These are phyloP conservation scores for Goniozus legneri DNA, from an alignment of 1,140 invertebrate species.

Conservation along the genomic window DNA sequence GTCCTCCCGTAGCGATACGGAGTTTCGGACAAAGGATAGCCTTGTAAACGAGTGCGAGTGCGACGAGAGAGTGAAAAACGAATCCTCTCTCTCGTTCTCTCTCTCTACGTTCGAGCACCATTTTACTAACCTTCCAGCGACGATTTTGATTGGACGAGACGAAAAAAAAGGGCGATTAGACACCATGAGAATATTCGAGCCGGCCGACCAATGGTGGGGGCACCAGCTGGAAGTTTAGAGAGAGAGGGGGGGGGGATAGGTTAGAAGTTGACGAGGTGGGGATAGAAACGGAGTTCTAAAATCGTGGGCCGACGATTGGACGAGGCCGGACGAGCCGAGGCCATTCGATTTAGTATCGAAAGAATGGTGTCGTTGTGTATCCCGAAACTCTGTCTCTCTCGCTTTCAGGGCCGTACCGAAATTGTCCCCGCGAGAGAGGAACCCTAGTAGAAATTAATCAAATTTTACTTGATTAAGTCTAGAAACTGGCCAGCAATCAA, in stretches of 20 bases:
- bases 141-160: slow-evolving; percentile 39
- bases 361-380: slow-evolving; percentile 39
- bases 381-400: no score
- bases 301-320: slow-evolving; percentile 29
- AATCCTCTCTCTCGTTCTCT: slow-evolving; percentile 2
- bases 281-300: slow-evolving; percentile 15
- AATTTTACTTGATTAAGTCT: no score
- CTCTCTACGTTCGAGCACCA: slow-evolving; percentile 25
- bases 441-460: no score
- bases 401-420: no score
- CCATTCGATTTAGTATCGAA: slow-evolving; percentile 45
- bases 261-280: neutral
- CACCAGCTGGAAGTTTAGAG: slow-evolving; percentile 20
- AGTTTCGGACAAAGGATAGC: slow-evolving; percentile 49
- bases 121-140: slow-evolving; percentile 37
- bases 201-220: slow-evolving; percentile 8
- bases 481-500: no score
- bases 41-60: slow-evolving; percentile 26
- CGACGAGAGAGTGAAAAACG: slow-evolving; percentile 1
- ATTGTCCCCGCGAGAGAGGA: no score
- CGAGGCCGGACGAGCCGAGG: slow-evolving; percentile 28
- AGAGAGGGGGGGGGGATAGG: slow-evolving; percentile 11
- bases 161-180: slow-evolving; percentile 13
- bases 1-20: no score
- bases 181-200: neutral